Percentiles rank a stretch among this genome's conserved stretches.
Evolutionary conservation across 2,888 invertebrate species (phyloP).

Genomic region (Eupsilia transversa): DNA sequence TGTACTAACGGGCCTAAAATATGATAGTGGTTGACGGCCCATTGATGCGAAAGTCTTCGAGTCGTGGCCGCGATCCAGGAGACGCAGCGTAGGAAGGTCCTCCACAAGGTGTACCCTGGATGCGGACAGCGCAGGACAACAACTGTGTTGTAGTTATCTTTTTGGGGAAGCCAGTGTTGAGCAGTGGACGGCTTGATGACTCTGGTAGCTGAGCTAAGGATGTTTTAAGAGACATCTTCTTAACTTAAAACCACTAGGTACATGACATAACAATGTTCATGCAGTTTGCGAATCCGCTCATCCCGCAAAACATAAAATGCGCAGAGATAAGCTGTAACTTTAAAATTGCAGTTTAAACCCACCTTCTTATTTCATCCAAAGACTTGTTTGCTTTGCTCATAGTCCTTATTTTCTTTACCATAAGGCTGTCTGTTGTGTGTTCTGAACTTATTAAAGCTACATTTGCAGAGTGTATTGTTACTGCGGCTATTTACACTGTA

Average conservation of each 20-base stretch:
- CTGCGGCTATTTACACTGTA: slow-evolving; percentile 69
- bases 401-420: slow-evolving; percentile 23
- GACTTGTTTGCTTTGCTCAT: slow-evolving; percentile 20
- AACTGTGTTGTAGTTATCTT: not conserved
- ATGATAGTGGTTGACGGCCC: not conserved
- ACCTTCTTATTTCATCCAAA: slow-evolving; percentile 46
- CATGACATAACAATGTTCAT: not conserved
- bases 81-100: too few species aligned
- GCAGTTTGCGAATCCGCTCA: slow-evolving; percentile 27
- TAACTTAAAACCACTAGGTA: not conserved
- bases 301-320: slow-evolving; percentile 31
- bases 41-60: not conserved
- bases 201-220: not conserved
- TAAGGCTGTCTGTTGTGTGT: slow-evolving; percentile 48
- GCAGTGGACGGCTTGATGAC: not conserved
- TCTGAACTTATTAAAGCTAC: slow-evolving; percentile 56
- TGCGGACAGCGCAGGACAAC: too few species aligned
- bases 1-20: not conserved
- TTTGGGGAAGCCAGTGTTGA: not conserved
- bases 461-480: slow-evolving; percentile 72
- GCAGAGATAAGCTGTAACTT: slow-evolving; percentile 53
- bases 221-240: not conserved
- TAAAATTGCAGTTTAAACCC: slow-evolving; percentile 56
- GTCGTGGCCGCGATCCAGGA: too few species aligned
- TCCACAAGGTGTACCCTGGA: not conserved